Percentiles rank a stretch among this genome's conserved stretches.
Evolutionary conservation across 1,140 invertebrate genomes (phyloP).

Genomic region (Pogonomyrmex barbatus): DNA sequence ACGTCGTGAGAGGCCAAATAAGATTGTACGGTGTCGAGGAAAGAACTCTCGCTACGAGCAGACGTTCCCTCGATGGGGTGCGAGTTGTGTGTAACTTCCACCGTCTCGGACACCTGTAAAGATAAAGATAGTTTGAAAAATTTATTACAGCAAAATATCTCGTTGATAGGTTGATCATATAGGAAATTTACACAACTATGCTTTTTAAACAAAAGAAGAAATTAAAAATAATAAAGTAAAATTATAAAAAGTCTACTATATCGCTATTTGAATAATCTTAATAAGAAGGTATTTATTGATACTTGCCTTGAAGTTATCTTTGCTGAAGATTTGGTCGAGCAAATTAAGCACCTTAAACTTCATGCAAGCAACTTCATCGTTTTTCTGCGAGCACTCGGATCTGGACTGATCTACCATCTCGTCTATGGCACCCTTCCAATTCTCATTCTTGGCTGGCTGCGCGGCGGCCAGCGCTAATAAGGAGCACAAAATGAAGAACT

Average conservation of each 20-base stretch:
- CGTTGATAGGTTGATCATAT: neutral
- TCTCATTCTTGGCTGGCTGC: slow-evolving; percentile 88
- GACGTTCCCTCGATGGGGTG: slow-evolving; percentile 87
- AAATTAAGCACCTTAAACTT: slow-evolving; percentile 93
- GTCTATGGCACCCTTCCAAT: slow-evolving; percentile 90
- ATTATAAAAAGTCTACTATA: neutral
- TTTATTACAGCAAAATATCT: neutral
- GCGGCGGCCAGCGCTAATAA: slow-evolving; percentile 85
- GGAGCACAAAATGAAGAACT: slow-evolving; percentile 78
- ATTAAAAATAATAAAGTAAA: neutral
- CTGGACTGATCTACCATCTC: slow-evolving; percentile 91
- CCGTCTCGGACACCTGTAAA: slow-evolving; percentile 89
- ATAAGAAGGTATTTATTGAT: neutral
- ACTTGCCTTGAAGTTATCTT: slow-evolving; percentile 91
- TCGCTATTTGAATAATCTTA: neutral
- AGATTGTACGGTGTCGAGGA: slow-evolving; percentile 90
- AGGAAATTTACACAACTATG: neutral
- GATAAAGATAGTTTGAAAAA: neutral
- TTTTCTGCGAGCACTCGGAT: slow-evolving; percentile 89
- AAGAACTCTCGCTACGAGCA: slow-evolving; percentile 87
- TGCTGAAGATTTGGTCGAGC: slow-evolving; percentile 91
- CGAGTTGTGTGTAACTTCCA: slow-evolving; percentile 91
- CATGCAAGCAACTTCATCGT: slow-evolving; percentile 92
- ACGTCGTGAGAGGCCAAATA: slow-evolving; percentile 92
- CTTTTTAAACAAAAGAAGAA: neutral